phyloP scores from a whole-genome alignment of 2,113 vertebrate genomes.

The Osmerus mordax region DNA sequence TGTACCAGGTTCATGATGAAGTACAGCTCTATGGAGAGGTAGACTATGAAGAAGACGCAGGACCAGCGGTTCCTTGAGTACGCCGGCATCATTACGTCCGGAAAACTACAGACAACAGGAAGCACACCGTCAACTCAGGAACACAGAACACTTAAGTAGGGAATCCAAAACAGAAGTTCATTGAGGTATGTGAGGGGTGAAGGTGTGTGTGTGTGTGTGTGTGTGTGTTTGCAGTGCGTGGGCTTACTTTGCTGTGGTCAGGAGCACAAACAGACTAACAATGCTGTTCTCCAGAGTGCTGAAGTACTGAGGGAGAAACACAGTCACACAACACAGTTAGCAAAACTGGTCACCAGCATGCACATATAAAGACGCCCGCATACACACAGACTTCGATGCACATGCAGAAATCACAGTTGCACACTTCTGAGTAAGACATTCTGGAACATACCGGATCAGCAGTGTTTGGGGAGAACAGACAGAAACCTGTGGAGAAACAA shows the following conservation, averaged over 20 bases:
- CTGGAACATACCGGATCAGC: constrained; percentile 83
- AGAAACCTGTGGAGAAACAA: constrained; percentile 79
- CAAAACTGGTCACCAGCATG: neutral
- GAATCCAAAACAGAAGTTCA: neutral
- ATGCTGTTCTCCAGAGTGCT: constrained; percentile 94
- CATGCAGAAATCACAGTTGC: constrained; percentile 1
- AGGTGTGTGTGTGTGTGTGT: constrained; percentile 2
- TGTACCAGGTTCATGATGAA: constrained; percentile 95
- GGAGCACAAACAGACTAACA: constrained; percentile 91
- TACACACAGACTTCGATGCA: constrained; percentile 3
- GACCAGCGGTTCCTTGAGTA: constrained; percentile 93
- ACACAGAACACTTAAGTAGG: neutral
- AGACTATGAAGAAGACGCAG: constrained; percentile 97
- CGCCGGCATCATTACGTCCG: constrained; percentile 98
- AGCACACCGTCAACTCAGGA: neutral
- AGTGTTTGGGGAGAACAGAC: constrained; percentile 90
- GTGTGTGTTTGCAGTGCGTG: constrained; percentile 1
- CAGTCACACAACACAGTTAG: constrained; percentile 2
- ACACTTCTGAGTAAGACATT: neutral
- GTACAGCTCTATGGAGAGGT: constrained; percentile 98
- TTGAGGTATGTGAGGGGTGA: constrained; percentile 10
- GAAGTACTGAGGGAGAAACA: constrained; percentile 82
- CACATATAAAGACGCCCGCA: neutral
- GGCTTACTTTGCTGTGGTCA: constrained; percentile 98
- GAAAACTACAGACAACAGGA: constrained; percentile 77